phyloP scores from a whole-genome alignment of 2,888 invertebrate genomes.

The Leptinotarsa rubiginosa region DNA sequence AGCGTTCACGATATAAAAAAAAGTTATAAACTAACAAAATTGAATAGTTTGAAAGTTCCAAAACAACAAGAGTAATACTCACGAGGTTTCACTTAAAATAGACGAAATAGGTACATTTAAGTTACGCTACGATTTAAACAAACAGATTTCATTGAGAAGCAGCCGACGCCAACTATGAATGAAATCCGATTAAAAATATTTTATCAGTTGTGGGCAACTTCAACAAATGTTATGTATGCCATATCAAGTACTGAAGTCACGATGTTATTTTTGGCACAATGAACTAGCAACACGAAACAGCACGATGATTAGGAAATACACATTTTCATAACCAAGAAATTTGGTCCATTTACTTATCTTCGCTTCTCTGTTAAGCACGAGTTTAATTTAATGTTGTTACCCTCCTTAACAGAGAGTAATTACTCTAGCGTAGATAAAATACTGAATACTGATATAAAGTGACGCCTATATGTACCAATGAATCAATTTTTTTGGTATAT shows the following conservation, averaged over 20 bases:
- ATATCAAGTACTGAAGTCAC: constrained; percentile 48
- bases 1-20: not conserved
- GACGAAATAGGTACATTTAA: too few species aligned
- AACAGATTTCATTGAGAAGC: constrained; percentile 42
- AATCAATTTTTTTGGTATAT: too few species aligned
- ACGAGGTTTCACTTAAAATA: not conserved
- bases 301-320: constrained; percentile 40
- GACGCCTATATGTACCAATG: too few species aligned
- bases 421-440: too few species aligned
- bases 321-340: constrained; percentile 21
- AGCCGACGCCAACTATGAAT: constrained; percentile 40
- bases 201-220: constrained; percentile 44
- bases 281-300: constrained; percentile 44
- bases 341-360: constrained; percentile 4
- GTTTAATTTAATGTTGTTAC: not conserved
- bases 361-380: not conserved
- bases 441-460: too few species aligned
- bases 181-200: constrained; percentile 37
- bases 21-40: not conserved
- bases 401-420: not conserved
- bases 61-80: constrained; percentile 4
- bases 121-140: not conserved
- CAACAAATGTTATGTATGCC: constrained; percentile 35
- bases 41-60: not conserved
- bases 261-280: constrained; percentile 50